Conservation (phyloP, 2,797 vertebrate species). For the Anolis apletophallus region DNA sequence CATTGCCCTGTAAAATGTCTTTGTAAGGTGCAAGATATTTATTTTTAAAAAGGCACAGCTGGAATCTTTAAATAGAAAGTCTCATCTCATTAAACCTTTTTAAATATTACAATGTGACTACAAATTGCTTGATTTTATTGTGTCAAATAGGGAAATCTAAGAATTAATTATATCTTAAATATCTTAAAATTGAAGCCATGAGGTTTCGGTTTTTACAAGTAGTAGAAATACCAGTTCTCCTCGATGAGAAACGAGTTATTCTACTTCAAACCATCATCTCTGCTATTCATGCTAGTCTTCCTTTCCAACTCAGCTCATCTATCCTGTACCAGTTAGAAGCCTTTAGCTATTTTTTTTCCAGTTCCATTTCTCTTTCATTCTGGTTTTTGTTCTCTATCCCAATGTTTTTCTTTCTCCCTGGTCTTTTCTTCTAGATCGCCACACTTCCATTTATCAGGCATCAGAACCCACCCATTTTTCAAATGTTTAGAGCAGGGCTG, state of each 20-base stretch:
- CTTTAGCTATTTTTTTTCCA: not conserved
- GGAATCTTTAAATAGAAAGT: not conserved
- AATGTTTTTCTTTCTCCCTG: not conserved
- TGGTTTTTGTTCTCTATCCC: not conserved
- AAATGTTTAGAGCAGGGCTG: too few relatives aligned
- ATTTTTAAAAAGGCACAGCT: not conserved
- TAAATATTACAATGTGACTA: not conserved
- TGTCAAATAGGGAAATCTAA: not conserved
- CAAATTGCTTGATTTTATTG: not conserved
- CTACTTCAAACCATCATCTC: not conserved
- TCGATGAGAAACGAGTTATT: not conserved
- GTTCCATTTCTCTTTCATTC: not conserved
- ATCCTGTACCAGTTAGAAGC: not conserved
- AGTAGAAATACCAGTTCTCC: not conserved
- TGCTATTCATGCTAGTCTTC: not conserved
- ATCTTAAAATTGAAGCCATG: too few relatives aligned
- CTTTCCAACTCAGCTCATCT: not conserved
- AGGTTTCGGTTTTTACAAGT: too few relatives aligned
- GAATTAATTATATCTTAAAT: not conserved
- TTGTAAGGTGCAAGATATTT: not conserved
- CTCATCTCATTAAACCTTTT: not conserved
- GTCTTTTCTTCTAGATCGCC: not conserved
- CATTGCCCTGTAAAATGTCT: not conserved
- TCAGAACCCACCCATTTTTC: too few relatives aligned
- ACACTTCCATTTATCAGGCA: too few relatives aligned